Conservation (phyloP, 2,888 invertebrate species). For the Leptothorax acervorum region DNA sequence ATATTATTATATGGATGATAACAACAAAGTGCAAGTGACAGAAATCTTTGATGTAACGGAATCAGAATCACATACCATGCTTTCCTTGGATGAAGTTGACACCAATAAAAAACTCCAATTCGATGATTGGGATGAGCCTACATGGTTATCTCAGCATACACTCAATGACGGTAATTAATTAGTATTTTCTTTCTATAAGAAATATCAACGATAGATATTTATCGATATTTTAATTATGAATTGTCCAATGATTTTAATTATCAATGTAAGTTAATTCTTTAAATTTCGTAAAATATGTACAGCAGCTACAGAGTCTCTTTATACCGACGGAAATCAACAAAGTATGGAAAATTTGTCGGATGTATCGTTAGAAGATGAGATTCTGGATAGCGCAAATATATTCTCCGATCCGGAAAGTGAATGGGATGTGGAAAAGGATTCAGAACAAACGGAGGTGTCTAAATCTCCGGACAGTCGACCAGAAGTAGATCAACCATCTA, state of each 20-base stretch:
- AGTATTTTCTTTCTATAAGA: background rate
- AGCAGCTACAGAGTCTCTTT: slow-evolving; percentile 77
- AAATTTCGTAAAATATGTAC: slow-evolving; percentile 24
- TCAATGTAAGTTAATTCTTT: slow-evolving; percentile 1
- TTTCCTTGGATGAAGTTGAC: slow-evolving; percentile 88
- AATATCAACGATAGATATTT: background rate
- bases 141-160: slow-evolving; percentile 80
- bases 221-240: background rate
- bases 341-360: slow-evolving; percentile 85
- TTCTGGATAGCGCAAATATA: slow-evolving; percentile 87
- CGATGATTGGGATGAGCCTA: slow-evolving; percentile 88
- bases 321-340: slow-evolving; percentile 75
- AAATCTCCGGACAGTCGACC: slow-evolving; percentile 86
- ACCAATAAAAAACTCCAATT: slow-evolving; percentile 89
- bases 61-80: slow-evolving; percentile 89
- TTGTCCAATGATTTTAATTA: background rate
- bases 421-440: slow-evolving; percentile 86
- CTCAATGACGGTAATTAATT: slow-evolving; percentile 75
- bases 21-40: slow-evolving; percentile 94
- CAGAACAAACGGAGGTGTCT: slow-evolving; percentile 70
- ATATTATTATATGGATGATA: slow-evolving; percentile 95
- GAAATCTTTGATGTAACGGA: slow-evolving; percentile 96
- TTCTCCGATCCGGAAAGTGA: slow-evolving; percentile 92
- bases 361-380: slow-evolving; percentile 87
- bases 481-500: slow-evolving; percentile 87